Evolutionary conservation across 2,797 vertebrate genomes (phyloP), one percentile per base, ranked within the genome.

Genomic region (Pipistrellus kuhlii): DNA sequence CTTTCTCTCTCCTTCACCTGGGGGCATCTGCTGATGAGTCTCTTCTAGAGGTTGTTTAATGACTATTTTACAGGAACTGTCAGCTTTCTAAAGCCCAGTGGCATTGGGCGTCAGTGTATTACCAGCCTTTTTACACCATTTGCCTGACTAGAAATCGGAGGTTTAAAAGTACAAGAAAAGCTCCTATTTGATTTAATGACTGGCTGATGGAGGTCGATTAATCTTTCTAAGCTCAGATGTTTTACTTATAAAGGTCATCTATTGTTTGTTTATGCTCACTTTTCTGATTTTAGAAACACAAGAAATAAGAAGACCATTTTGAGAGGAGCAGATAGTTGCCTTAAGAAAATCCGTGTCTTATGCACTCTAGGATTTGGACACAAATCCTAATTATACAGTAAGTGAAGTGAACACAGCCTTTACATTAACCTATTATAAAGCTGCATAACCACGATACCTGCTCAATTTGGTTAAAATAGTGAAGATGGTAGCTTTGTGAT

Each of bases 41-140:
- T 98, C 98, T 98, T 98, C 98, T 98, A 98, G 98, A 98, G 98
- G 98, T 98, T 98, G 98, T 98, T 98, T 98, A 98, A 98, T 98
- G 98, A 98, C 98, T 98, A 98, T 98, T 98, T 98, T 98, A 98
- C 98, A 98, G 98, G 97, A 98, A 98, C 98, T 98, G 98, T 98
- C 98, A 98, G 98, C 97, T 98, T 98, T 97, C 96, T 97, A 98
- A 98, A 98, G 98, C 98, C 98, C 98, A 98, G 94, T 98, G 98
- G 98, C 98, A 97, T 91, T 98, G 98, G 98, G 97, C 97, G 88
- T 97, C 97, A 98, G 97, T 98, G 98, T 97, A 97, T 98, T 98
- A 98, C 98, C 97, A 98, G 95, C 93, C 95, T 98, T 98, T 98
- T 98, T 98, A 98, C 97, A 98, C 98, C 98, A 97, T 98, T 98